phyloP scores from a whole-genome alignment of 1,140 invertebrate species.

The Battus philenor region DNA sequence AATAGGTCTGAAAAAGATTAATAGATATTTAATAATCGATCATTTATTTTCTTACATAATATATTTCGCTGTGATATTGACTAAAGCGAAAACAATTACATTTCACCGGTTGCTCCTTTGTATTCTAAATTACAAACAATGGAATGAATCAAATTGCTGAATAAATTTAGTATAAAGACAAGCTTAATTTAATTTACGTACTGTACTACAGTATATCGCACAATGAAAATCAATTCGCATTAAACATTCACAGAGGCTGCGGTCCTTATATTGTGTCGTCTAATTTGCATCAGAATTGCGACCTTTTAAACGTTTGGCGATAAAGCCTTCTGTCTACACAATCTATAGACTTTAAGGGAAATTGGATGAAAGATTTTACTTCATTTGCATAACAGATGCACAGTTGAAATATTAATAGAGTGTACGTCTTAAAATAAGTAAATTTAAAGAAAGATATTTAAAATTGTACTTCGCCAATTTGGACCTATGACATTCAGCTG shows the following conservation, averaged over 20 bases:
- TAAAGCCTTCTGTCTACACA: constrained; percentile 5
- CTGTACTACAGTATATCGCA: constrained; percentile 2
- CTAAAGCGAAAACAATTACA: not conserved
- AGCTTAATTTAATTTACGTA: constrained; percentile 12
- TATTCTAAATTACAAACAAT: not conserved
- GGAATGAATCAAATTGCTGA: constrained; percentile 3
- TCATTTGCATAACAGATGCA: too few relatives aligned
- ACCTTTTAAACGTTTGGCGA: constrained; percentile 9
- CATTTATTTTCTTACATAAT: too few relatives aligned
- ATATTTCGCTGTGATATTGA: too few relatives aligned
- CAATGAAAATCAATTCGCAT: constrained; percentile 16
- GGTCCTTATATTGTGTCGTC: constrained; percentile 16
- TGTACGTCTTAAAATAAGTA: too few relatives aligned
- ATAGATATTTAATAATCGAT: too few relatives aligned
- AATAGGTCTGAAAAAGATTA: too few relatives aligned
- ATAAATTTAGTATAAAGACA: constrained; percentile 2
- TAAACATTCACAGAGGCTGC: constrained; percentile 15
- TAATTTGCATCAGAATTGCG: constrained; percentile 15
- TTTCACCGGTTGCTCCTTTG: not conserved
- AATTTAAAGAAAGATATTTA: too few relatives aligned
- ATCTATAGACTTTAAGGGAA: not conserved
- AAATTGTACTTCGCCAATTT: too few relatives aligned
- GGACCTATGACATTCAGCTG: too few relatives aligned
- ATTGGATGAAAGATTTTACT: constrained; percentile 1
- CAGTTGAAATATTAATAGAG: too few relatives aligned